Conservation (phyloP, 2,797 vertebrate species). For the Amniataba percoides region DNA sequence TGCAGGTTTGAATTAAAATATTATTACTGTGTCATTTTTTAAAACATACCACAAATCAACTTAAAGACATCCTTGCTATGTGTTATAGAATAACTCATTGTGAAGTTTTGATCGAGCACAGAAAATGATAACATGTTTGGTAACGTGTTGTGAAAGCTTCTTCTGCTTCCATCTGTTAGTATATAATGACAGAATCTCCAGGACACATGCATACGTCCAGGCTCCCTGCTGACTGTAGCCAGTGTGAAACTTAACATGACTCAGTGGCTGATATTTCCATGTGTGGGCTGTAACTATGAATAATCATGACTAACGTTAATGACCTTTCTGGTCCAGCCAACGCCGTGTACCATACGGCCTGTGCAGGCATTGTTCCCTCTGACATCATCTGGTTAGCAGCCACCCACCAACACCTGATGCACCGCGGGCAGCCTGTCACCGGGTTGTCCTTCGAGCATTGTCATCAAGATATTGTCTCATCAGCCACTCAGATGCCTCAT, state of each 20-base stretch:
- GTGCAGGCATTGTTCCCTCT: slow-evolving; percentile 55
- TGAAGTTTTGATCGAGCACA: not conserved
- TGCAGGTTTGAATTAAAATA: too few species aligned
- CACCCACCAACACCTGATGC: slow-evolving; percentile 72
- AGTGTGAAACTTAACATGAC: slow-evolving; percentile 66
- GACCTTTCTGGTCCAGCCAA: slow-evolving; percentile 71
- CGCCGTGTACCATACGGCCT: slow-evolving; percentile 14
- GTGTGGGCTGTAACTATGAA: slow-evolving; percentile 71
- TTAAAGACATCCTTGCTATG: too few species aligned
- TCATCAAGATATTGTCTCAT: slow-evolving; percentile 26
- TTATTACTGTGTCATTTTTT: too few species aligned
- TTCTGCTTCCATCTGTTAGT: not conserved
- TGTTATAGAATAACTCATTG: not conserved
- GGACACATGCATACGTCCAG: slow-evolving; percentile 18
- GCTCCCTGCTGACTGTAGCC: slow-evolving; percentile 46
- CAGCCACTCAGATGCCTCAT: not conserved
- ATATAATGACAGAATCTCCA: not conserved
- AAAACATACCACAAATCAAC: too few species aligned
- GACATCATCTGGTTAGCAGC: slow-evolving; percentile 56
- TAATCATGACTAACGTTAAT: slow-evolving; percentile 76
- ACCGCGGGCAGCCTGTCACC: slow-evolving; percentile 14
- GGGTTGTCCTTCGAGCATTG: slow-evolving; percentile 36
- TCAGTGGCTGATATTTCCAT: slow-evolving; percentile 70
- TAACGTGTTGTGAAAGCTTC: not conserved
- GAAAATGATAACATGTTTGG: not conserved